Percentiles rank a stretch among this genome's conserved stretches.
Conservation (phyloP, 2,113 vertebrate species). For the Aphyosemion australe region DNA sequence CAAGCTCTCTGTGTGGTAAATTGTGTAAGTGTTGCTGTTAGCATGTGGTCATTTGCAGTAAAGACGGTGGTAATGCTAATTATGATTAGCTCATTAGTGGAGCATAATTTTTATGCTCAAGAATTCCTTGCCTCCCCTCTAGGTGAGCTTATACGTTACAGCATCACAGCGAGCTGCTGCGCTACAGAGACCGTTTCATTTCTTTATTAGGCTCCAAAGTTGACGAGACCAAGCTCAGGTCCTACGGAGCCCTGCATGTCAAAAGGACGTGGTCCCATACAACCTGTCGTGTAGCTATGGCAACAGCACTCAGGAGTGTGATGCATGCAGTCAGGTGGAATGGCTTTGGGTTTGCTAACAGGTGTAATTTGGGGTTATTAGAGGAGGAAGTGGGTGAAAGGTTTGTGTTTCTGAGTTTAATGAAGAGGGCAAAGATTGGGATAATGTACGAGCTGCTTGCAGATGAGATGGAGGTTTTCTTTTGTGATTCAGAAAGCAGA, state of each 20-base stretch:
- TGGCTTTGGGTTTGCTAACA: slow-evolving; percentile 26
- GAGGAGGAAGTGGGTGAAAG: not conserved
- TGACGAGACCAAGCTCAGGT: slow-evolving; percentile 31
- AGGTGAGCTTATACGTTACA: slow-evolving; percentile 47
- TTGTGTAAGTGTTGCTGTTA: slow-evolving; percentile 23
- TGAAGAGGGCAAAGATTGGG: not conserved
- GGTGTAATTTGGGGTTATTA: slow-evolving; percentile 23
- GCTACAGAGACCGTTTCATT: slow-evolving; percentile 3
- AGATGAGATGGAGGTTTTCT: slow-evolving; percentile 12
- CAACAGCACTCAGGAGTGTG: slow-evolving; percentile 33
- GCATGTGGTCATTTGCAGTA: slow-evolving; percentile 27
- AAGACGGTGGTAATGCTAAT: slow-evolving; percentile 34
- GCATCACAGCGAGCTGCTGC: slow-evolving; percentile 9
- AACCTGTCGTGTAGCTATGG: slow-evolving; percentile 48
- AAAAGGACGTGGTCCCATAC: slow-evolving; percentile 42
- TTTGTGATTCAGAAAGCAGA: slow-evolving; percentile 22
- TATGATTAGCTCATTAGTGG: slow-evolving; percentile 53
- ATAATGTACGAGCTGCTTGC: slow-evolving; percentile 22
- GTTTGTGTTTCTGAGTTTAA: slow-evolving; percentile 6
- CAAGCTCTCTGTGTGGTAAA: slow-evolving; percentile 25
- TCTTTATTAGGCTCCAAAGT: slow-evolving; percentile 43
- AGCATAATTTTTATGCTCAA: slow-evolving; percentile 22
- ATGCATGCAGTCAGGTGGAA: slow-evolving; percentile 30
- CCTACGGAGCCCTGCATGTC: slow-evolving; percentile 44
- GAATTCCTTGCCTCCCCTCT: slow-evolving; percentile 22